Base-by-base conservation (phyloP, 1,140 invertebrate species). In the Pogonomyrmex californicus region DNA sequence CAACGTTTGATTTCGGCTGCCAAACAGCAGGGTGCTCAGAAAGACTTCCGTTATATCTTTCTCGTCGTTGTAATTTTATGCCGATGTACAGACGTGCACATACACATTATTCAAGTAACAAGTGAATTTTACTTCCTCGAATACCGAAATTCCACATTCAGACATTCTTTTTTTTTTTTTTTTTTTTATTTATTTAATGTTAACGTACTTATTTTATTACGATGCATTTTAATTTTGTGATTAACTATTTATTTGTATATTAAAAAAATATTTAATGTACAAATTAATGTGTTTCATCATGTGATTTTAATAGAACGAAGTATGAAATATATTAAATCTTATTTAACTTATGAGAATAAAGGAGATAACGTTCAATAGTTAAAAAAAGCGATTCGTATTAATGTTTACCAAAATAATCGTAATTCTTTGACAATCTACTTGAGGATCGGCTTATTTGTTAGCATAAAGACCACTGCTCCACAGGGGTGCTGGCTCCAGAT, bases 401-500 rank as follows among this genome's bases (percentile, higher is more conserved):
- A 91, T 85, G 73, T n/a, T 62, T 30, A 70, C 54, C 47, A 63
- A 79, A 68, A 38, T 54, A 87, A 81, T 87, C 78, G 51, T 76
- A 76, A 81, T 65, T 87, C 63, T 83, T 73, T 49, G 54, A 83
- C 33, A 86, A 89, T 91, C 89, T 90, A 33, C 62, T 41, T 63
- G 60, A 85, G 56, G 78, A 90, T 87, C 87, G 71, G 82, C 56
- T 91, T 86, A 92, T 91, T 91, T 88, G 73, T 76, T 70, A 78
- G 63, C 56, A 78, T 85, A 91, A 89, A 73, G 66, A 12, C 77
- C 36, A 54, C 63, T 63, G 51, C 91, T 33, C 91, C 56, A 73
- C 88, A 58, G 87, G 91, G 70, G 79, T 86, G 76, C 89, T 49
- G 86, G 88, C 86, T 91, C 88, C 70, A 92, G 92, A 93, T 93